Evolutionary conservation across 2,113 vertebrate genomes (phyloP), one percentile per base, ranked within the genome.

Genomic region (Mustela lutreola): DNA sequence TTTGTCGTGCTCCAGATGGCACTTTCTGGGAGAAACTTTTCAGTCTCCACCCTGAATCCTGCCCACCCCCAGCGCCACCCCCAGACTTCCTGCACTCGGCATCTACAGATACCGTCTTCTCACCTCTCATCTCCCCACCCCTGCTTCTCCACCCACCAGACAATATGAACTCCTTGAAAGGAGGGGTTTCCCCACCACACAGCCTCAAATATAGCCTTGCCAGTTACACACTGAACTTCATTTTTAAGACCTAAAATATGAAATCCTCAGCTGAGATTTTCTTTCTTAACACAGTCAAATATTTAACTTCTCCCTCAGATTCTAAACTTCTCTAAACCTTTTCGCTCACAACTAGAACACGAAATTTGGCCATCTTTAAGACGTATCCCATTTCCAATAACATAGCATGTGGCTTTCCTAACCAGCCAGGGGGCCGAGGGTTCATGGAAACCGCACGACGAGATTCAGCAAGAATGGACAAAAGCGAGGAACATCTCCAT

Each of bases 211-310:
- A 45, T 45, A 76, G 21, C 73, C 83, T 86, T 63, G 24, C 63
- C 2, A 4, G 28, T 50, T 87, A 65, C 42, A 76, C 26, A 36
- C 5, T 28, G n/a, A 92, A 79, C 50, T 89, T 94, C 58, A 26
- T 39, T 79, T 85, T 88, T 83, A 95, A 96, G 56, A 7, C n/a
- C 58, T 31, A 79, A 94, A 62, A 89, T 62, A 73, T 45, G 45
- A 95, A 89, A 85, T 71, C 36, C 53, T 94, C 90, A 28, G 22
- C 39, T 36, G 45, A 91, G 39, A 26, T 89, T 81, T 83, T 60
- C 75, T 63, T 90, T 95, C 82, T 94, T 73, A 90, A 67, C 21
- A 42, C 6, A 60, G 26, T 96, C 91, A 89, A 63, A 83, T 75
- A 67, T 45, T 75, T 95, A 21, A 70, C 80, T 36, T 33, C 14